Percentiles rank a stretch among this genome's conserved stretches.
phyloP scores from a whole-genome alignment of 2,888 invertebrate genomes.

The Drosophila mettleri region DNA sequence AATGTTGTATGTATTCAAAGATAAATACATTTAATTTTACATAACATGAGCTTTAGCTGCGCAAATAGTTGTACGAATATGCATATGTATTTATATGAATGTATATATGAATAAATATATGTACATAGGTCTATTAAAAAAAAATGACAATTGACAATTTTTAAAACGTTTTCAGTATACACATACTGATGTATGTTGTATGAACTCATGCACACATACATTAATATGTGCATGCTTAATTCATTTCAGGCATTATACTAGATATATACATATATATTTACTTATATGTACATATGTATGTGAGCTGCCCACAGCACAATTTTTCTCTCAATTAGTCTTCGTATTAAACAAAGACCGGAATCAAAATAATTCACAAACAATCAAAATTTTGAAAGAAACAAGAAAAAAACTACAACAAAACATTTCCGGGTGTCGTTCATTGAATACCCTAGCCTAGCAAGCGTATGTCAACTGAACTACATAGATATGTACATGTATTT shows the following conservation, averaged over 20 bases:
- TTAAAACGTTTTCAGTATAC: too few species aligned
- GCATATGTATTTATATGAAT: neutral
- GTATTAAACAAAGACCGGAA: conserved; percentile 4
- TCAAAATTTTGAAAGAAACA: neutral
- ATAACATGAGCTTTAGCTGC: too few species aligned
- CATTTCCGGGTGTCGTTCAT: conserved; percentile 1
- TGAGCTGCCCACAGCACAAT: neutral
- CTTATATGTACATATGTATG: neutral
- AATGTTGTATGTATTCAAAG: too few species aligned
- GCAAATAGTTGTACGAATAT: neutral
- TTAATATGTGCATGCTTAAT: too few species aligned
- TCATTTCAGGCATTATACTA: too few species aligned
- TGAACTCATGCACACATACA: too few species aligned
- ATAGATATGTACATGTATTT: neutral
- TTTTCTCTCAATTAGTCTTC: too few species aligned
- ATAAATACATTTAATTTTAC: too few species aligned
- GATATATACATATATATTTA: neutral
- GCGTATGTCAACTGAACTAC: too few species aligned
- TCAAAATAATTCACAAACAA: conserved; percentile 3
- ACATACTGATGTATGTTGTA: too few species aligned
- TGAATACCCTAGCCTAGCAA: neutral
- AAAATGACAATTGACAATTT: too few species aligned
- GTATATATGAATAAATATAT: neutral
- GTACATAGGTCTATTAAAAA: too few species aligned
- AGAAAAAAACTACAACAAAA: neutral